phyloP scores from a whole-genome alignment of 1,140 invertebrate genomes.

The Pseudomyrmex concolor region DNA sequence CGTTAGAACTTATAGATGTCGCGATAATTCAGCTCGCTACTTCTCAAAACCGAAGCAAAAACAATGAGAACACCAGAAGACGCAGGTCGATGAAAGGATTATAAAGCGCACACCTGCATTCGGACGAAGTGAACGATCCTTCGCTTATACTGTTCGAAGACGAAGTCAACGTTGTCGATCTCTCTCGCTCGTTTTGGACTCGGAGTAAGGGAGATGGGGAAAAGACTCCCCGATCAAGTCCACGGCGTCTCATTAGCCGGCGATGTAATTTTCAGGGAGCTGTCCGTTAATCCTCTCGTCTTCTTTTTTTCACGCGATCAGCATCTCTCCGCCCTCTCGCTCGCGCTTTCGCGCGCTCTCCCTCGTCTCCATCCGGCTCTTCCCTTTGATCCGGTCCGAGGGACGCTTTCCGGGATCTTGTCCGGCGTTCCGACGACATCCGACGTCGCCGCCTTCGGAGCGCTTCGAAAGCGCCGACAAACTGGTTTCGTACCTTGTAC shows the following conservation, averaged over 20 bases:
- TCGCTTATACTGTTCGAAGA: too few species aligned
- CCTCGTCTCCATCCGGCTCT: slow-evolving; percentile 29
- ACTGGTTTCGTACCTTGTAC: slow-evolving; percentile 76
- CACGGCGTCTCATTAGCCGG: slow-evolving; percentile 56
- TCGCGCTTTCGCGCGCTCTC: slow-evolving; percentile 23
- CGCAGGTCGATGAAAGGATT: slow-evolving; percentile 37
- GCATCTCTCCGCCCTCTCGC: slow-evolving; percentile 44
- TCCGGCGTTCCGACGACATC: slow-evolving; percentile 54
- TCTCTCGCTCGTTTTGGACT: slow-evolving; percentile 37
- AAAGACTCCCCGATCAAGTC: slow-evolving; percentile 10
- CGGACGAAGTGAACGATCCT: background rate
- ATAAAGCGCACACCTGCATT: slow-evolving; percentile 48
- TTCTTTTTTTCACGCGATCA: slow-evolving; percentile 54
- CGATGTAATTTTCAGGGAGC: slow-evolving; percentile 63
- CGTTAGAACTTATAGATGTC: slow-evolving; percentile 6
- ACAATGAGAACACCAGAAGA: background rate
- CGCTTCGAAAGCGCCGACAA: slow-evolving; percentile 73
- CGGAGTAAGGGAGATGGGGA: background rate
- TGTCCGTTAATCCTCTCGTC: slow-evolving; percentile 58
- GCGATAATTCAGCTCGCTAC: slow-evolving; percentile 19
- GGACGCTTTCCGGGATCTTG: slow-evolving; percentile 72
- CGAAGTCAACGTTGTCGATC: slow-evolving; percentile 4
- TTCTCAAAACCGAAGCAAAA: slow-evolving; percentile 26
- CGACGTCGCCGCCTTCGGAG: slow-evolving; percentile 49
- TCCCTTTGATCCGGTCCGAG: slow-evolving; percentile 72